A percentile compares a stretch with the other conserved stretches of the same genome.
Conservation (phyloP, 2,888 invertebrate genomes). For the Pteria penguin region DNA sequence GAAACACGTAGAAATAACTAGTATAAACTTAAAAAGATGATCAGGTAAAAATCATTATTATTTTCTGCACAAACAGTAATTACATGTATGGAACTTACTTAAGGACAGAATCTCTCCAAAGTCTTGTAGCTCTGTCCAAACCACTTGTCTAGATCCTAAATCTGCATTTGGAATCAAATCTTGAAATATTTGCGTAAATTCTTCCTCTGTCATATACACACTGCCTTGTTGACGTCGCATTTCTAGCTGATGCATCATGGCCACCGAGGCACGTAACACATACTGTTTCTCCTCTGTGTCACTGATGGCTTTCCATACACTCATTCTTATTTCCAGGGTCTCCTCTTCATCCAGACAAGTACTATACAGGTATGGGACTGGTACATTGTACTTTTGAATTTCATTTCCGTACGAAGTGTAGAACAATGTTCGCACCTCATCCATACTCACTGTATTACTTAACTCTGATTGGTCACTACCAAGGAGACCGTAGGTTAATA, state of each 20-base stretch:
- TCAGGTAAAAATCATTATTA: too few relatives aligned
- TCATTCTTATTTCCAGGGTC: slow-evolving; percentile 30
- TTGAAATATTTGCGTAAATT: slow-evolving; percentile 51
- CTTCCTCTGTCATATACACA: slow-evolving; percentile 50
- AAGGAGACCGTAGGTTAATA: slow-evolving; percentile 56
- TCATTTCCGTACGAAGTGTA: slow-evolving; percentile 58
- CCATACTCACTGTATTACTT: slow-evolving; percentile 32
- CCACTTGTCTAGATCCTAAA: slow-evolving; percentile 54
- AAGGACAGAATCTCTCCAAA: slow-evolving; percentile 58
- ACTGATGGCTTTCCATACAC: slow-evolving; percentile 57
- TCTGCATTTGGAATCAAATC: slow-evolving; percentile 51
- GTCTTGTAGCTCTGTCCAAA: slow-evolving; percentile 52
- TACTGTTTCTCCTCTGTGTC: slow-evolving; percentile 56
- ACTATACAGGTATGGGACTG: slow-evolving; percentile 53
- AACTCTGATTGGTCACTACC: slow-evolving; percentile 43
- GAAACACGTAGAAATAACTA: too few relatives aligned
- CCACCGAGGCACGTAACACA: slow-evolving; percentile 52
- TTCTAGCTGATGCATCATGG: slow-evolving; percentile 50
- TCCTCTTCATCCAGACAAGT: slow-evolving; percentile 1
- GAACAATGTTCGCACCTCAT: slow-evolving; percentile 60
- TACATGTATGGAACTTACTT: too few relatives aligned
- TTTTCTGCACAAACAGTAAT: too few relatives aligned
- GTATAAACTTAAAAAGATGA: too few relatives aligned
- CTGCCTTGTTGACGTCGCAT: slow-evolving; percentile 36
- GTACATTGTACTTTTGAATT: slow-evolving; percentile 57